These are phyloP conservation scores for Otolemur crassicaudatus DNA, from an alignment of 2,797 vertebrate genomes.

Conservation along the genomic window DNA sequence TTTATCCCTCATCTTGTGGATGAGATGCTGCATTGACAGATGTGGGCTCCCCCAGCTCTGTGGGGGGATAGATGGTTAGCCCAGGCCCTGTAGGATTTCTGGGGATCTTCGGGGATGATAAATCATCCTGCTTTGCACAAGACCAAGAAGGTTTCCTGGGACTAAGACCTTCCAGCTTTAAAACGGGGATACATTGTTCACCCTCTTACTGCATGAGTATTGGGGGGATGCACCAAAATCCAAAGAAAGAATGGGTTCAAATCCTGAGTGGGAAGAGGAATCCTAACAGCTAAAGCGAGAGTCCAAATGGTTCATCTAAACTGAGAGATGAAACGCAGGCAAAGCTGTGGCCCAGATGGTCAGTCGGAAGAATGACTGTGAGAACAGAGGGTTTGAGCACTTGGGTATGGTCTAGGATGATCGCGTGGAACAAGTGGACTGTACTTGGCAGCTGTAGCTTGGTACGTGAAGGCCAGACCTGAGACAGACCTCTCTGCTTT, in stretches of 20 bases:
- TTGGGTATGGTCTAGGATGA: not conserved
- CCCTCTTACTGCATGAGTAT: not conserved
- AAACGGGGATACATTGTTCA: not conserved
- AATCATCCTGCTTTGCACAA: not conserved
- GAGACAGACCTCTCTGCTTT: not conserved
- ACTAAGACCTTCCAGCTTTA: not conserved
- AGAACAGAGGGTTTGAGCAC: not conserved
- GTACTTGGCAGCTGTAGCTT: not conserved
- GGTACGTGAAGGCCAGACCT: not conserved
- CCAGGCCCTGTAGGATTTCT: not conserved
- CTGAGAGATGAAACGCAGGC: not conserved
- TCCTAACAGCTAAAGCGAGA: not conserved
- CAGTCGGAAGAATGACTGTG: not conserved
- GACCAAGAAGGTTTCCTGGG: not conserved
- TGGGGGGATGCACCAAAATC: not conserved
- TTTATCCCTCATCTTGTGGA: not conserved
- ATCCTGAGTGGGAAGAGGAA: not conserved
- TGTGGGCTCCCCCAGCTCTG: not conserved
- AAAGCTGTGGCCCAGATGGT: not conserved
- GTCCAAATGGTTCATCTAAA: not conserved
- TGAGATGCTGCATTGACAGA: not conserved
- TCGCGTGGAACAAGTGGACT: not conserved
- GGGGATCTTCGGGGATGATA: not conserved
- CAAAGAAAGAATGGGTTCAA: not conserved
- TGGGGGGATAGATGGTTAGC: accelerated